Evolutionary conservation across 1,140 invertebrate genomes (phyloP), one percentile per base, ranked within the genome.

Genomic region (Hesperophylax magnus): DNA sequence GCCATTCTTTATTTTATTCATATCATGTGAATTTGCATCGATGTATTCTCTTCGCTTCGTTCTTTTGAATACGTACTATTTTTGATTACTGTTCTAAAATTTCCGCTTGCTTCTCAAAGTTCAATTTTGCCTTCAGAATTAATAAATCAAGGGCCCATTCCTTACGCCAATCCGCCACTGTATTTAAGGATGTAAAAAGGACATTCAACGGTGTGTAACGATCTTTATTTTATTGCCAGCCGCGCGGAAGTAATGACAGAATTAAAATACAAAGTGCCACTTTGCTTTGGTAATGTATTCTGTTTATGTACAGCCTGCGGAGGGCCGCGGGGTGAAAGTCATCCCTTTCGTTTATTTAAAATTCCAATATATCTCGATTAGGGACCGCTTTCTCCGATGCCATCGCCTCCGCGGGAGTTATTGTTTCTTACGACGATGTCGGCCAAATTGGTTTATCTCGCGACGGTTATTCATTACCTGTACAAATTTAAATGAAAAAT

Each of bases 251-350:
- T 83, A 83, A 83, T 80, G 82, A 81, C 79, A 52, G 82, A 83
- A 83, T 83, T 81, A 83, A 83, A 83, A 83, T 83, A 83, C 82
- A 83, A 83, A 83, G 79, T 83, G 82, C 75, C 79, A 78, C 82
- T 83, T 82, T 83, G 79, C 82, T 80, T 80, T 71, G 75, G 78
- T 82, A 82, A 82, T 82, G 81, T 80, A 80, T 82, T 80, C 81
- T 72, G 81, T 82, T 82, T 82, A 74, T 79, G 78, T 61, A 61
- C 75, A 75, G 72, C 81, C 77, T 58, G 63, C 79, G 34, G 20
- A 72, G 53, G 75, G 61, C 9, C 34, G 60, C 76, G 60, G 56
- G 31, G 27, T 58, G 58, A 78, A 67, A 78, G 63, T 60, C 63
- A 67, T 63, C 76, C 60, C 31, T 52, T 78, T 27, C 63, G 52